A percentile compares a stretch with the other conserved stretches of the same genome.
Evolutionary conservation across 2,888 invertebrate genomes (phyloP).

Genomic region (Heliconius aoede): DNA sequence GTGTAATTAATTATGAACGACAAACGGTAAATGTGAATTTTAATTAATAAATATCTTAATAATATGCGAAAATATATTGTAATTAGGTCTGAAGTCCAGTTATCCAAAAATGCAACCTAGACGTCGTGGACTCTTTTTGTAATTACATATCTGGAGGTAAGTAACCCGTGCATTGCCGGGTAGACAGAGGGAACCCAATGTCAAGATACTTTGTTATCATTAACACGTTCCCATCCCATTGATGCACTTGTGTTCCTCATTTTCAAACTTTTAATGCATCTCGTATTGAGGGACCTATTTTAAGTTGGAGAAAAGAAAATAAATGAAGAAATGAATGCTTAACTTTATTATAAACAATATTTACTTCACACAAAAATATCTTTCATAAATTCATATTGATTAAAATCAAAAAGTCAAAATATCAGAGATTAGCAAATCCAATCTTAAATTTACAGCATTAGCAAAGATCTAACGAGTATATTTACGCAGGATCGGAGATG

Average conservation of each 20-base stretch:
- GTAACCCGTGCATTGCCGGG: no score
- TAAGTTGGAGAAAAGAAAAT: no score
- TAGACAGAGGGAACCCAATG: no score
- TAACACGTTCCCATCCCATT: no score
- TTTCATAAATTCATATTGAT: neutral
- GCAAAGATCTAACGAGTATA: constrained; percentile 9
- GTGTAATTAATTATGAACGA: constrained; percentile 9
- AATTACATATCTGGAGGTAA: neutral
- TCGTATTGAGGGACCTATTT: no score
- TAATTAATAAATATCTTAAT: constrained; percentile 14
- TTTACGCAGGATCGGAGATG: constrained; percentile 26
- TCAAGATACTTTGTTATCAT: no score
- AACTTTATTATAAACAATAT: no score
- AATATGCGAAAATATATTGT: neutral
- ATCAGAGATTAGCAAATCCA: neutral
- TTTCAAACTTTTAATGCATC: no score
- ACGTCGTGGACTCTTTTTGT: neutral
- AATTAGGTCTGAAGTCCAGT: no score
- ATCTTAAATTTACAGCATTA: neutral
- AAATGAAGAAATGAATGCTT: no score
- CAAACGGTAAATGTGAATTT: constrained; percentile 1
- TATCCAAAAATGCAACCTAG: neutral
- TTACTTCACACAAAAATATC: neutral
- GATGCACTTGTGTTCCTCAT: no score
- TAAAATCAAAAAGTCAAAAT: neutral